These are phyloP conservation scores for Troilus luridus DNA, from an alignment of 2,888 invertebrate genomes.

Conservation along the genomic window DNA sequence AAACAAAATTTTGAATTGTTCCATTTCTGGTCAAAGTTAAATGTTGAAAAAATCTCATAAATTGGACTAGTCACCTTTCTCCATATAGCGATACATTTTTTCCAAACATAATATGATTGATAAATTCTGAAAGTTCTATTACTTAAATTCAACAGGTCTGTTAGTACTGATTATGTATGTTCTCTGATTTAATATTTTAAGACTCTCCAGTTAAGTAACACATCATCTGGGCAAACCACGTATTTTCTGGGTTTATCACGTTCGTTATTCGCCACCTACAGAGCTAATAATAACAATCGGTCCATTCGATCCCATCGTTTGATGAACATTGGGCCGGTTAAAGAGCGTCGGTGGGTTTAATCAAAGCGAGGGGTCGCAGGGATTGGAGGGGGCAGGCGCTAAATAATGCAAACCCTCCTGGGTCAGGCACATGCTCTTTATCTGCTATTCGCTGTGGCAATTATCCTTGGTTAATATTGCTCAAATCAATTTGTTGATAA, in stretches of 20 bases:
- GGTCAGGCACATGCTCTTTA: constrained; percentile 1
- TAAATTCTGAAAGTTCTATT: too few relatives aligned
- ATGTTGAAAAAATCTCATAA: too few relatives aligned
- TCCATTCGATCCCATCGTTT: not conserved
- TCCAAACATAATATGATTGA: too few relatives aligned
- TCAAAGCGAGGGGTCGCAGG: not conserved
- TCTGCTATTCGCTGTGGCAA: not conserved
- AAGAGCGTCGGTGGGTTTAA: not conserved
- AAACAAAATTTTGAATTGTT: too few relatives aligned
- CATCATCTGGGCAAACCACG: not conserved
- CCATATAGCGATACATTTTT: too few relatives aligned
- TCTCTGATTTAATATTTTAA: too few relatives aligned
- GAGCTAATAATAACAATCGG: not conserved
- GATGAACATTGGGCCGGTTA: not conserved
- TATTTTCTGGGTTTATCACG: not conserved
- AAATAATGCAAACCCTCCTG: not conserved
- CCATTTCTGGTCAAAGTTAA: too few relatives aligned
- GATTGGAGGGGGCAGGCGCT: not conserved
- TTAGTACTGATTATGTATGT: too few relatives aligned
- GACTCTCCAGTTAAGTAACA: too few relatives aligned
- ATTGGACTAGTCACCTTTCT: too few relatives aligned
- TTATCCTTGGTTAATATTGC: not conserved
- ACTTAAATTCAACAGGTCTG: too few relatives aligned
- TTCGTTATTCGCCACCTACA: not conserved
- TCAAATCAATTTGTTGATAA: not conserved